Evolutionary conservation across 2,797 vertebrate genomes (phyloP).

Genomic region (Borostomias antarcticus): DNA sequence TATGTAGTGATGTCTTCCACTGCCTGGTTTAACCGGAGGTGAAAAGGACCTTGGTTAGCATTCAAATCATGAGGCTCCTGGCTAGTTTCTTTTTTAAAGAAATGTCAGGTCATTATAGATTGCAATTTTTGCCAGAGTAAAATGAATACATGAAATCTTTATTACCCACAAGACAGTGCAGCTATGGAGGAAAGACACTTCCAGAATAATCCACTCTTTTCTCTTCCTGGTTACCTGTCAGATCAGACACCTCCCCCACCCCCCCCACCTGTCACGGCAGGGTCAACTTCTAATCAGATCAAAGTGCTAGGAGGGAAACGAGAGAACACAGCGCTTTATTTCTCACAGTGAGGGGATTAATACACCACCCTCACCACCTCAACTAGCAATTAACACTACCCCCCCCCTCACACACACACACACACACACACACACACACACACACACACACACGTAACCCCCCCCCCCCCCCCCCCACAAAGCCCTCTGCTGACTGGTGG

Average conservation of each 20-base stretch:
- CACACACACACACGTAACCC: slow-evolving; percentile 36
- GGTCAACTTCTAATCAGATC: slow-evolving; percentile 81
- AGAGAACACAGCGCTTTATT: slow-evolving; percentile 63
- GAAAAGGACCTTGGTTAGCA: slow-evolving; percentile 70
- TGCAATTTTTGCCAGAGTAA: slow-evolving; percentile 77
- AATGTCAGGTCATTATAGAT: slow-evolving; percentile 86
- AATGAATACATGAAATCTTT: slow-evolving; percentile 87
- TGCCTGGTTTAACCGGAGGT: slow-evolving; percentile 59
- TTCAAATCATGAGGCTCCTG: slow-evolving; percentile 76
- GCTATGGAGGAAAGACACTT: slow-evolving; percentile 71
- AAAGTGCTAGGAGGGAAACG: slow-evolving; percentile 70
- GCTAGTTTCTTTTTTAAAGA: slow-evolving; percentile 78
- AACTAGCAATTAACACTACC: background rate
- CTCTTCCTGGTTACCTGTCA: slow-evolving; percentile 67
- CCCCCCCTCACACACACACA: background rate
- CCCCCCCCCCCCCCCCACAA: slow-evolving; percentile 34
- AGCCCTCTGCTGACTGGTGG: slow-evolving; percentile 47
- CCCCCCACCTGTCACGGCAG: slow-evolving; percentile 71
- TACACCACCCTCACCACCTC: slow-evolving; percentile 18
- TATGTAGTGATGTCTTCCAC: slow-evolving; percentile 53
- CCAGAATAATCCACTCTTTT: slow-evolving; percentile 72
- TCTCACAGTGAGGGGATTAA: slow-evolving; percentile 76
- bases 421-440: slow-evolving; percentile 23
- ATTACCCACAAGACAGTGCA: slow-evolving; percentile 81
- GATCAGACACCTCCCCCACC: slow-evolving; percentile 43